Percentiles rank a stretch among this genome's conserved stretches.
Conservation (phyloP, 2,113 vertebrate genomes). For the Syrrhaptes paradoxus region DNA sequence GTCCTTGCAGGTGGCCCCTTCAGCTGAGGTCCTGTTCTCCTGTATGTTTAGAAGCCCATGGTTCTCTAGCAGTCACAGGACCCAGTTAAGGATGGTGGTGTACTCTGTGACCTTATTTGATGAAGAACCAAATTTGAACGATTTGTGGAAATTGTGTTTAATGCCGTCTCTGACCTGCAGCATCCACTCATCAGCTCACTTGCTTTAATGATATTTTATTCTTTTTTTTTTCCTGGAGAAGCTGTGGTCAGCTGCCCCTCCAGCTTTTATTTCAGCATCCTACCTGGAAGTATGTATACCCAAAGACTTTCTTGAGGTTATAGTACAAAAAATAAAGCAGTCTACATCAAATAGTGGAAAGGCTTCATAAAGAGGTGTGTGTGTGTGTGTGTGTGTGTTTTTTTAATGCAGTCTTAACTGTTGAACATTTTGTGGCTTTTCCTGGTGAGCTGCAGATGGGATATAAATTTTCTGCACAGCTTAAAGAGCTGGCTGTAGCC, state of each 20-base stretch:
- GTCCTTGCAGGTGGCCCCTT: background rate
- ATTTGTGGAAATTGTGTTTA: background rate
- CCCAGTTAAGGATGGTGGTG: background rate
- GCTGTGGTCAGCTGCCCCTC: background rate
- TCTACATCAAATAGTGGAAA: background rate
- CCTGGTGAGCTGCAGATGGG: background rate
- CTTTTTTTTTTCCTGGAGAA: background rate
- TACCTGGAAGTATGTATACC: background rate
- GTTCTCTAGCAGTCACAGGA: background rate
- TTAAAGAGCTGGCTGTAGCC: background rate
- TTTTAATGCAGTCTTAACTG: background rate
- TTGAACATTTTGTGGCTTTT: background rate
- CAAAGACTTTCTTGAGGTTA: background rate
- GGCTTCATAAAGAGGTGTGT: background rate
- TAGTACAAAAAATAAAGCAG: background rate
- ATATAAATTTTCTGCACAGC: background rate
- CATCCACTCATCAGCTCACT: background rate
- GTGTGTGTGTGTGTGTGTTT: rapidly evolving
- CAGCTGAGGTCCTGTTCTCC: background rate
- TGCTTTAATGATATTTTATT: background rate
- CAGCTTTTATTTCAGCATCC: background rate
- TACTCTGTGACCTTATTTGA: background rate
- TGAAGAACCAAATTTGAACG: background rate
- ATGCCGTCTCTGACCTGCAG: background rate
- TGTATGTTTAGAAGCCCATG: rapidly evolving